Conservation (phyloP, 2,888 invertebrate genomes). For the Melanostoma mellinum region DNA sequence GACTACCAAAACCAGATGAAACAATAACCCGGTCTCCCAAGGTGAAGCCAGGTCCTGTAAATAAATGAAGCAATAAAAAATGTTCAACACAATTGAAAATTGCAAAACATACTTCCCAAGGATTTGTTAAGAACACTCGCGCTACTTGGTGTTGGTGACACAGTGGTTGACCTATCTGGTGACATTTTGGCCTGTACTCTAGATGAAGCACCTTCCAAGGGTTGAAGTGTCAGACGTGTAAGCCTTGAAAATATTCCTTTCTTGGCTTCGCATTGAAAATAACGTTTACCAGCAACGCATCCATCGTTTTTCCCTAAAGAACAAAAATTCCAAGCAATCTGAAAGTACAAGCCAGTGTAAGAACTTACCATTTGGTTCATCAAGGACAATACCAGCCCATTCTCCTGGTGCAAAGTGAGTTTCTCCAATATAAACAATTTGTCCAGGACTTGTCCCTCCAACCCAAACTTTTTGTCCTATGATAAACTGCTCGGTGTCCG, state of each 20-base stretch:
- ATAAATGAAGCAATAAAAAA: not conserved
- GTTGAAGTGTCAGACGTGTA: conserved; percentile 90
- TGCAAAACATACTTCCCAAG: conserved; percentile 78
- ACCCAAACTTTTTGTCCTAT: conserved; percentile 98
- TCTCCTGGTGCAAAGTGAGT: conserved; percentile 99
- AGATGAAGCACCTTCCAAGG: conserved; percentile 84
- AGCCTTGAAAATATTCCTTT: conserved; percentile 97
- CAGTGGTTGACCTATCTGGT: conserved; percentile 80
- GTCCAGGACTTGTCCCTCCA: conserved; percentile 94
- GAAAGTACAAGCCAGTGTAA: not conserved
- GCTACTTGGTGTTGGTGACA: conserved; percentile 80
- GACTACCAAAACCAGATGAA: conserved; percentile 92
- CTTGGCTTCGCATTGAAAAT: conserved; percentile 96
- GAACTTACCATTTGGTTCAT: conserved; percentile 91
- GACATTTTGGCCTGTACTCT: conserved; percentile 78
- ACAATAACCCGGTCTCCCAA: conserved; percentile 96
- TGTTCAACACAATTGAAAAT: too few relatives aligned
- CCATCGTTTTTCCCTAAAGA: conserved; percentile 97
- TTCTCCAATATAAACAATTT: conserved; percentile 93
- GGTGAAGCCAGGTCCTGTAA: conserved; percentile 85
- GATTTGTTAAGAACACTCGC: conserved; percentile 79
- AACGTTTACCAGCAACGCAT: conserved; percentile 94
- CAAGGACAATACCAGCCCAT: conserved; percentile 98
- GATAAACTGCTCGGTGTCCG: conserved; percentile 96
- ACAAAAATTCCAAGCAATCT: not conserved